Evolutionary conservation across 2,888 invertebrate genomes (phyloP).

Genomic region (Andrena praecox): DNA sequence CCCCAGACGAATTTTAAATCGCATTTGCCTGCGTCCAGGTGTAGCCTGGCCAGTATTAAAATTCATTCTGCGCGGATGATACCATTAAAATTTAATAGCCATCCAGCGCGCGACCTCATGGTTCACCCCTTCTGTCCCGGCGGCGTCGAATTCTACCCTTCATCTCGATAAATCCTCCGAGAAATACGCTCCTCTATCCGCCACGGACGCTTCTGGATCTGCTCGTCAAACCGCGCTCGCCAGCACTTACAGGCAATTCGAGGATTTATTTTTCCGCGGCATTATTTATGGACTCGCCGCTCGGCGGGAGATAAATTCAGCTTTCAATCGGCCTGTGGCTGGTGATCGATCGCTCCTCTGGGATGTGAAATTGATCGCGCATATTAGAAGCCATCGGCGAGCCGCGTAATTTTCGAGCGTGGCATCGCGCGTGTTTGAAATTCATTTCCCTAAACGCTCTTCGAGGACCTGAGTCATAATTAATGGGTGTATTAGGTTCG

Average conservation of each 20-base stretch:
- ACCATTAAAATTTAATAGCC: slow-evolving; percentile 62
- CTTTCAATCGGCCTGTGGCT: neutral
- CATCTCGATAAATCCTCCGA: slow-evolving; percentile 41
- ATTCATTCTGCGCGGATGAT: slow-evolving; percentile 43
- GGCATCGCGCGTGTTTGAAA: too few species aligned
- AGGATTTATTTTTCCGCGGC: slow-evolving; percentile 14
- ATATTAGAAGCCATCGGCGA: slow-evolving; percentile 8
- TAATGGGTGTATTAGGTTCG: too few species aligned
- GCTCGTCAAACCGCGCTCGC: neutral
- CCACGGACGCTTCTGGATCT: slow-evolving; percentile 5
- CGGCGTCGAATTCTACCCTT: neutral
- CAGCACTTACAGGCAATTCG: slow-evolving; percentile 5
- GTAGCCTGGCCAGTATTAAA: slow-evolving; percentile 19
- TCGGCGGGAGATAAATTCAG: neutral
- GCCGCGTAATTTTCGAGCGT: neutral
- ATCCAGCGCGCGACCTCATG: slow-evolving; percentile 44
- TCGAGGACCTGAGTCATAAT: too few species aligned
- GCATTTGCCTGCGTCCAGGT: neutral
- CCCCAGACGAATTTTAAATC: slow-evolving; percentile 27
- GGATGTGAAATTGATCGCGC: slow-evolving; percentile 1
- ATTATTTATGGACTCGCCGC: slow-evolving; percentile 21
- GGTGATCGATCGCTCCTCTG: neutral
- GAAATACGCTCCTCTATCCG: slow-evolving; percentile 28
- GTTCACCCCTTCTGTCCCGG: slow-evolving; percentile 34
- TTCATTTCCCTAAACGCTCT: too few species aligned